Percentiles rank a stretch among this genome's conserved stretches.
Evolutionary conservation across 92 coral and sea anemone genomes (phyloP).

Genomic region (Palythoa grandis): DNA sequence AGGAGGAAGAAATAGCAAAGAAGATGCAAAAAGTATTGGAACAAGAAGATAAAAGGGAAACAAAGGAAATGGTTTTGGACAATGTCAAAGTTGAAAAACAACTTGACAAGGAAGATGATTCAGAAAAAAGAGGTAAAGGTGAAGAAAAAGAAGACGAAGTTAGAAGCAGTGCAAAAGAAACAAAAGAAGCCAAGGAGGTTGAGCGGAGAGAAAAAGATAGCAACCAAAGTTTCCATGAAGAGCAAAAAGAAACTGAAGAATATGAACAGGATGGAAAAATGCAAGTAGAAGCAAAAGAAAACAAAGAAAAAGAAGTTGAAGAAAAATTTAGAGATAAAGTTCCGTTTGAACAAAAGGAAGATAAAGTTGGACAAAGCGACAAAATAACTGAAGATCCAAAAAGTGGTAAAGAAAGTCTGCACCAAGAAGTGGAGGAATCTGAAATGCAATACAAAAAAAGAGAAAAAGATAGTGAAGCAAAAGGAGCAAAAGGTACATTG

Average conservation of each 20-base stretch:
- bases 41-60: background rate
- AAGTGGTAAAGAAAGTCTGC: background rate
- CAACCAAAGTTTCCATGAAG: background rate
- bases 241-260: background rate
- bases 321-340: background rate
- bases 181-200: background rate
- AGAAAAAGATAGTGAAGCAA: too few relatives aligned
- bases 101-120: background rate
- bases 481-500: background rate
- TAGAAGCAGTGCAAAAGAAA: background rate
- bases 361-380: background rate
- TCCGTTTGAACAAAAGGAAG: background rate
- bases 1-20: background rate
- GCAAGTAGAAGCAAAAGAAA: background rate
- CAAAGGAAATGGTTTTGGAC: background rate
- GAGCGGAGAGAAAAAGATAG: background rate
- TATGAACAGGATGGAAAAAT: background rate
- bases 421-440: background rate
- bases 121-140: background rate
- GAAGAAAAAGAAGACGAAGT: background rate
- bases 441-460: background rate
- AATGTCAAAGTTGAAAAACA: background rate
- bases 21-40: background rate
- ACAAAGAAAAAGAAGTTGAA: background rate
- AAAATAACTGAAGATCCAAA: background rate